Evolutionary conservation across 2,797 vertebrate species (phyloP), one percentile per base, ranked within the genome.

Genomic region (Chelonia mydas): DNA sequence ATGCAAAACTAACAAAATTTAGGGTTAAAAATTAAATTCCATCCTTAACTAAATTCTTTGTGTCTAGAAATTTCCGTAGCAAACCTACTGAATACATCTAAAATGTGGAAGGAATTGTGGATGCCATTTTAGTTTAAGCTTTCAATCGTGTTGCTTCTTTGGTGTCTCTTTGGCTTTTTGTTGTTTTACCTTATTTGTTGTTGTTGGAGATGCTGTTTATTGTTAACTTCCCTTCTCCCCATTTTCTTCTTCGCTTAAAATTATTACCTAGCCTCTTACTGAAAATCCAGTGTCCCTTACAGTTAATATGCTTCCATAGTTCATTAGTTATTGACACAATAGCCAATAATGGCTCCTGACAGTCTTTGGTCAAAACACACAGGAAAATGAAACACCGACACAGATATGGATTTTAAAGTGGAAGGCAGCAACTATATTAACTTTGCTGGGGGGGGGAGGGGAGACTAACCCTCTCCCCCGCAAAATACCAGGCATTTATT

Each of bases 71-170:
- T 86, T 82, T 82, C 31, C 78, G 68, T 50, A 37, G 49, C 65
- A 79, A 81, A 47, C 59, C 77, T 17, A 47, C 21, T 51, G 72
- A 85, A 17, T 54, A 49, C 28, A 89, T 85, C 54, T 86, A 55
- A 82, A 89, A 77, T 87, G 17, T 81, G 57, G 51, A 94, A 92
- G 23, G 57, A 86, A 78, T 90, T 77, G 55, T 89, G 94, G 92
- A 81, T 15, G 0, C 4, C 72, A 51, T 79, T 80, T 90, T 84
- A 55, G 15, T 37, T 74, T 55, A 87, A 65, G 13, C 45, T 80
- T 90, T 16, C 33, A 61, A 65, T 80, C 54, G 41, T 55, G 77
- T 68, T 61, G 59, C 61, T 74, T 47, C 47, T 61, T 23, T 61
- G 12, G 76, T 65, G 81, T 25, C 68, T 50, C 83, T 81, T 11